Percentiles rank a stretch among this genome's conserved stretches.
These are phyloP conservation scores for Pagrus major DNA, from an alignment of 2,113 vertebrate species.

Conservation along the genomic window DNA sequence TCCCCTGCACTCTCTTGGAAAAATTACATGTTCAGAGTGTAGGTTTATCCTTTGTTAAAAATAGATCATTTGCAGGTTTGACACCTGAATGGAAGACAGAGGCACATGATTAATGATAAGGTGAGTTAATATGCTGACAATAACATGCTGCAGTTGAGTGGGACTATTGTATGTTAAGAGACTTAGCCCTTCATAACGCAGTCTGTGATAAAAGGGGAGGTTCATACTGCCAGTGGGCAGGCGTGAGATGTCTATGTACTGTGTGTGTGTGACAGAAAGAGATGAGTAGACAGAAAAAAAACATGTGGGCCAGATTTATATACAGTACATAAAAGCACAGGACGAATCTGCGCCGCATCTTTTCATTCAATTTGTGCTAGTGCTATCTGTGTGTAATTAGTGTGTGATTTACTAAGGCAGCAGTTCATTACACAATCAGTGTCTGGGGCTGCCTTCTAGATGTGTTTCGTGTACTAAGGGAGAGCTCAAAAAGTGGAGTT, in stretches of 20 bases:
- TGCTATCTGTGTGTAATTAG: slow-evolving; percentile 34
- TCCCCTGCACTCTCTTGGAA: slow-evolving; percentile 2
- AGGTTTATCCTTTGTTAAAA: neutral
- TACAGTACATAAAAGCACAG: slow-evolving; percentile 2
- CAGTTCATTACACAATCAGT: slow-evolving; percentile 41
- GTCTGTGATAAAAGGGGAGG: slow-evolving; percentile 8
- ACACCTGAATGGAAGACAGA: neutral
- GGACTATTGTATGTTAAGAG: slow-evolving; percentile 8
- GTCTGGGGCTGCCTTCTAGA: slow-evolving; percentile 4
- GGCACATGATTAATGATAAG: neutral
- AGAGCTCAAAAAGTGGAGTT: slow-evolving; percentile 10
- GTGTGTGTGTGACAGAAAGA: neutral
- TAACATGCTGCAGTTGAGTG: neutral
- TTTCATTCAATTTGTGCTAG: slow-evolving; percentile 38
- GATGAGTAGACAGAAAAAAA: neutral
- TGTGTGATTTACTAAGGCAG: slow-evolving; percentile 41
- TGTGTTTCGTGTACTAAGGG: neutral
- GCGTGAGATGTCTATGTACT: neutral
- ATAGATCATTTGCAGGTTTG: neutral
- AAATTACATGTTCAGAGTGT: slow-evolving; percentile 21
- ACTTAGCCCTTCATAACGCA: neutral
- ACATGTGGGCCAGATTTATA: neutral
- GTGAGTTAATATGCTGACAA: slow-evolving; percentile 21
- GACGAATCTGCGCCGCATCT: slow-evolving; percentile 6
- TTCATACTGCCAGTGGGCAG: neutral